These are phyloP conservation scores for Cnemophilus loriae DNA, from an alignment of 2,113 vertebrate species.

Conservation along the genomic window DNA sequence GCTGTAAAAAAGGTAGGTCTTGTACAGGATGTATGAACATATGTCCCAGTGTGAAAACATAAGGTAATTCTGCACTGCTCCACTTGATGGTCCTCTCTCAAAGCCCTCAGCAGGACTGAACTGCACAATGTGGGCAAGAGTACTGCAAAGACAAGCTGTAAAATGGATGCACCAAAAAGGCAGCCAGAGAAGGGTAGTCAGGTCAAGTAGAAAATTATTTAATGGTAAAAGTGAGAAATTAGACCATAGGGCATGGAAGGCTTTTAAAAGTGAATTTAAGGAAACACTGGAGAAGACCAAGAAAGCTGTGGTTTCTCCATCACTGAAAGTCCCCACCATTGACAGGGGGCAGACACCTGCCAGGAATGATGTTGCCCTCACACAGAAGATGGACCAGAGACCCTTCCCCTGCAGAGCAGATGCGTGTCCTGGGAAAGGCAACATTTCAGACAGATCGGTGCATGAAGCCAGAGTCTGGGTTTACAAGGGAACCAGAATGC, in stretches of 20 bases:
- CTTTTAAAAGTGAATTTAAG: neutral
- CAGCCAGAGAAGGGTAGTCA: neutral
- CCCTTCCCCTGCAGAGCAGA: fast-evolving
- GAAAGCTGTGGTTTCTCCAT: neutral
- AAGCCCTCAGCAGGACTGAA: neutral
- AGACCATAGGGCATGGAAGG: neutral
- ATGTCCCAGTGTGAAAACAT: neutral
- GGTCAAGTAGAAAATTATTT: neutral
- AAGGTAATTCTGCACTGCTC: neutral
- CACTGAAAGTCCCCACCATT: fast-evolving
- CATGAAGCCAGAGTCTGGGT: neutral
- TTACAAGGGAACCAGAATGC: neutral
- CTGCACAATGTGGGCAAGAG: neutral
- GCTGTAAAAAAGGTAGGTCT: neutral
- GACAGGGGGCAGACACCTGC: fast-evolving
- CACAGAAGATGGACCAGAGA: neutral
- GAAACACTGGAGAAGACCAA: neutral
- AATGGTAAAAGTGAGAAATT: neutral
- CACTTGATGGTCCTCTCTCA: neutral
- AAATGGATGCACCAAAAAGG: neutral
- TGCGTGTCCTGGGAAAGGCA: neutral
- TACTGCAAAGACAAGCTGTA: neutral
- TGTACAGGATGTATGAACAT: neutral
- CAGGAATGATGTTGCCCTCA: neutral
- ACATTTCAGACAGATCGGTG: neutral